Evolutionary conservation across 2,888 invertebrate genomes (phyloP), one percentile per base, ranked within the genome.

Genomic region (Entomobrya multifasciata): DNA sequence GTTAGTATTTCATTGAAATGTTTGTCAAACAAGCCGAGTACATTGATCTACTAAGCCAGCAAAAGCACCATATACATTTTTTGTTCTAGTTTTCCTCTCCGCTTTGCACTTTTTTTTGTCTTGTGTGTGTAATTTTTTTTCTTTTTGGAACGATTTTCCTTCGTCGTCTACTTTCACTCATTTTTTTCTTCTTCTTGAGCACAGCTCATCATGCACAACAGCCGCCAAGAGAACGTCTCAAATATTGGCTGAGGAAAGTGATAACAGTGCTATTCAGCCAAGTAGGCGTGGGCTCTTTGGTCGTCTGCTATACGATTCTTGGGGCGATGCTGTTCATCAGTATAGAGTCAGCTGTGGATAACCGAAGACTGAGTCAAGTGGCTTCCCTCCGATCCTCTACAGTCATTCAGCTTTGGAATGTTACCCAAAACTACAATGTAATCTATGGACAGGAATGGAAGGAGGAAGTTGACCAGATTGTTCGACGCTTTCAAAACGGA

Each of bases 401-500:
- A 22, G 90, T 91, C 17, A 76, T 87, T 49, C 88, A 89, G 57
- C 89, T 92, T 36, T 92, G 92, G 92, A 90, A 91, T 81, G 90
- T 91, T 83, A 92, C 92, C 17, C 89, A 90, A 47, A 89, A 91
- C 81, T 91, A 91, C 88, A 92, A 92, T 86, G 90, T 91, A 44
- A 89, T 92, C 27, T 89, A 92, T 85, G 90, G 90, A 60, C 86
- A 87, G 67, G 92, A 93, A 10, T 97, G 96, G 94, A 92, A 94
- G 74, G 90, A 92, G 0, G 94, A 94, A 77, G 95, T 95, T 0
- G 94, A 96, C 90, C 92, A 92, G 41, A 94, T 95, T 25, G 92
- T 97, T 4, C 93, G 93, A 90, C 92, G 93, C 0, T 97, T 95
- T 92, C 96, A 97, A 87, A 93, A 94, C 79, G 94, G 95, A 74